These are phyloP conservation scores for Oreochromis niloticus DNA, from an alignment of 2,113 vertebrate genomes.

Conservation along the genomic window DNA sequence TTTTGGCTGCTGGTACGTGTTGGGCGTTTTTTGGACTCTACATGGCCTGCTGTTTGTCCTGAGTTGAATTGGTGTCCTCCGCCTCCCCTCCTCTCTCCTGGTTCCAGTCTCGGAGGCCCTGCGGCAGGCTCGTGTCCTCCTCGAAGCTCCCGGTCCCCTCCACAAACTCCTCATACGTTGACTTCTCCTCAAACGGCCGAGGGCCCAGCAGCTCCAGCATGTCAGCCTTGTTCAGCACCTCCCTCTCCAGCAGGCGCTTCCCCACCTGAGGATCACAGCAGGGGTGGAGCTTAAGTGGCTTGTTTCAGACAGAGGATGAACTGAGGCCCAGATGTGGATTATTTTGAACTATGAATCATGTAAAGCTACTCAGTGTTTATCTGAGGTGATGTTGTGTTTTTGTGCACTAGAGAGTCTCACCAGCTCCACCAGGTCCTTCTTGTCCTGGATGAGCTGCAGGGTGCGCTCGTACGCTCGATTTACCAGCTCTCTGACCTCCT, in stretches of 20 bases:
- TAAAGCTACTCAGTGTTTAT: background rate
- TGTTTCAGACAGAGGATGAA: background rate
- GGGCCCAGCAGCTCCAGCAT: constrained; percentile 90
- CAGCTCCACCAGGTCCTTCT: constrained; percentile 90
- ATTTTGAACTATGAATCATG: background rate
- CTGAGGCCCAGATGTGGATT: background rate
- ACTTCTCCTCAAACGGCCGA: constrained; percentile 91
- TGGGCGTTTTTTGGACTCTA: background rate
- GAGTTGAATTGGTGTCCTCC: constrained; percentile 34
- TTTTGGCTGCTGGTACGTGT: background rate
- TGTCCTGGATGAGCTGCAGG: constrained; percentile 76
- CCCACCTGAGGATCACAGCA: constrained; percentile 78
- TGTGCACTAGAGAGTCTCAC: constrained; percentile 47
- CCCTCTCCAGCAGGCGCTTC: constrained; percentile 86
- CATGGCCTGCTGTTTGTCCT: constrained; percentile 24
- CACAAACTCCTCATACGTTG: constrained; percentile 95
- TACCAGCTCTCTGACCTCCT: constrained; percentile 85
- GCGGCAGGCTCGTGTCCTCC: constrained; percentile 86
- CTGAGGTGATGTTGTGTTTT: background rate
- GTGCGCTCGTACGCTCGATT: constrained; percentile 81
- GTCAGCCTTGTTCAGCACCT: constrained; percentile 91
- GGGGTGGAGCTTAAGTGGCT: background rate
- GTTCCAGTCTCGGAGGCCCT: constrained; percentile 89
- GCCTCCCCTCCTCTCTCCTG: constrained; percentile 71
- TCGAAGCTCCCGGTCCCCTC: constrained; percentile 93